These are phyloP conservation scores for Sorex fumeus DNA, from an alignment of 2,113 vertebrate species.

Conservation along the genomic window DNA sequence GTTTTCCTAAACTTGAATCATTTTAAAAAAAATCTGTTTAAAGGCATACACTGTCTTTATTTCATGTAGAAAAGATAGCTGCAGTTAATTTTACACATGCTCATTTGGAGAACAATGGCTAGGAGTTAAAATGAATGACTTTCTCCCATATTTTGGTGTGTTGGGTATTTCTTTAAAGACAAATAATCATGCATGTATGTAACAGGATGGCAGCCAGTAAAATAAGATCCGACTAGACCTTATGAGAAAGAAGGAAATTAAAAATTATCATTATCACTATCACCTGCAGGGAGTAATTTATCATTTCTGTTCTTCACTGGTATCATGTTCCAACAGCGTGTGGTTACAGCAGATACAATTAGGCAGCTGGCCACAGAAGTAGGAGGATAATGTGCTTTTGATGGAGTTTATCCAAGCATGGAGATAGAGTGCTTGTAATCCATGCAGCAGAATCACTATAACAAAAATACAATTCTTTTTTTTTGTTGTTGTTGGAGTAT, in stretches of 20 bases:
- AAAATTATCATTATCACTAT: constrained; percentile 97
- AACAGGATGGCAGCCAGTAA: constrained; percentile 83
- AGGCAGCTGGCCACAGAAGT: constrained; percentile 92
- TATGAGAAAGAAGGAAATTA: constrained; percentile 93
- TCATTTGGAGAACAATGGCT: constrained; percentile 48
- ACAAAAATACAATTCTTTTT: constrained; percentile 84
- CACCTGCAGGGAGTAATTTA: constrained; percentile 97
- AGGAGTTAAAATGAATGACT: constrained; percentile 59
- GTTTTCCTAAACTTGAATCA: constrained; percentile 20
- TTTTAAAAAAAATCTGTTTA: constrained; percentile 33
- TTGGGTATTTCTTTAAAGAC: constrained; percentile 64
- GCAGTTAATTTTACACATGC: constrained; percentile 51
- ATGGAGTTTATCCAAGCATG: constrained; percentile 98
- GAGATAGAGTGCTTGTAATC: constrained; percentile 94
- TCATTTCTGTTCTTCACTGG: constrained; percentile 93
- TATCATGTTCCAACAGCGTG: constrained; percentile 94
- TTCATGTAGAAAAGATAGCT: not conserved
- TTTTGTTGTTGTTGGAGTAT: constrained; percentile 49
- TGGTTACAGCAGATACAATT: constrained; percentile 97
- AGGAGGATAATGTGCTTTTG: constrained; percentile 97
- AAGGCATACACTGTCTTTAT: constrained; percentile 44
- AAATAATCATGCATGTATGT: constrained; percentile 53
- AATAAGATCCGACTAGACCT: constrained; percentile 77
- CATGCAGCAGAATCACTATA: constrained; percentile 84
- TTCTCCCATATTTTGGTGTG: constrained; percentile 47